Conservation (phyloP, 2,797 vertebrate species). For the Dipus sagitta region DNA sequence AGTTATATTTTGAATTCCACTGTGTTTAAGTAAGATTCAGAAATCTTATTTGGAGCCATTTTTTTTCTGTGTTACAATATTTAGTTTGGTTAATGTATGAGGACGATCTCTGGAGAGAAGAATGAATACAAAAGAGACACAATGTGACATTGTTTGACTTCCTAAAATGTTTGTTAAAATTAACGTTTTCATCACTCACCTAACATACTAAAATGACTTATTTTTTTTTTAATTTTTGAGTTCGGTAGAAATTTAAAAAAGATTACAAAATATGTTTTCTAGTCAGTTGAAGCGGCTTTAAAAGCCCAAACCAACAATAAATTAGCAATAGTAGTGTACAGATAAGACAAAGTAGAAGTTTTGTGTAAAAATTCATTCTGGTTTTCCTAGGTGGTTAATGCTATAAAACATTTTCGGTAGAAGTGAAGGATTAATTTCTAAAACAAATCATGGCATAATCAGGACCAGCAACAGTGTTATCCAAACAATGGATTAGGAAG, state of each 20-base stretch:
- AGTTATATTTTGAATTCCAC: slow-evolving; percentile 24
- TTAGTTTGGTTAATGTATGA: slow-evolving; percentile 17
- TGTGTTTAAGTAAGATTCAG: slow-evolving; percentile 31
- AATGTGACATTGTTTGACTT: neutral
- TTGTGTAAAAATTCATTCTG: neutral
- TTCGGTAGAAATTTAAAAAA: neutral
- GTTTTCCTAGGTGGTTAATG: neutral
- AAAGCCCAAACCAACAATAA: slow-evolving; percentile 18
- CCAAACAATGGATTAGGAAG: neutral
- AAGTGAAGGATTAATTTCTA: slow-evolving; percentile 26
- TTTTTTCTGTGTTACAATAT: neutral
- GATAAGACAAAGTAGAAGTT: neutral
- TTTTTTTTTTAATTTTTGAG: neutral
- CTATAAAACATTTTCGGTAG: neutral
- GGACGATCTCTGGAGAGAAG: neutral
- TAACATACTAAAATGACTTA: neutral
- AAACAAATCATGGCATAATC: neutral
- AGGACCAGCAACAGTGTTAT: neutral
- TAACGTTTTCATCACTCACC: neutral
- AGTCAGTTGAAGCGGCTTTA: neutral
- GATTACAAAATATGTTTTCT: neutral
- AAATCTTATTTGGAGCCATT: neutral
- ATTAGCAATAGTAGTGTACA: neutral
- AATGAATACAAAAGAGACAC: slow-evolving; percentile 23
- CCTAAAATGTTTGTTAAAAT: neutral